Evolutionary conservation across 2,113 vertebrate genomes (phyloP).

Genomic region (Lathamus discolor): DNA sequence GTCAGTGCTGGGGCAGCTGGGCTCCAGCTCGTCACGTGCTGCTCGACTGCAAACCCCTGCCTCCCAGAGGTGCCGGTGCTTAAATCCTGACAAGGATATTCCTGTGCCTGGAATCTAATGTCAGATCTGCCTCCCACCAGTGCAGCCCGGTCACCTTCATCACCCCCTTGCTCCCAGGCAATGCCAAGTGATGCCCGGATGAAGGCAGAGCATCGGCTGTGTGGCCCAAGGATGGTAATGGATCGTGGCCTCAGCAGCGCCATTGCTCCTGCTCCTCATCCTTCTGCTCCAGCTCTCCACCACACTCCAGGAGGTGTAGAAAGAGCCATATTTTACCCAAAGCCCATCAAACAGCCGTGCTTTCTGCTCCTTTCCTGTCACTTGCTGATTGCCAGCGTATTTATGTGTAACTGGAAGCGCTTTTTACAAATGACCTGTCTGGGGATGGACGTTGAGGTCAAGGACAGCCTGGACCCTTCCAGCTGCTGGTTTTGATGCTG

Average conservation of each 20-base stretch:
- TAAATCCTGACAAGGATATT: background rate
- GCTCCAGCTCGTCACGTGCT: background rate
- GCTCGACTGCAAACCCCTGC: background rate
- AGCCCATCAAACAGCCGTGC: background rate
- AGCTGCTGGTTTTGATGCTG: background rate
- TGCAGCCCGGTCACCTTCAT: background rate
- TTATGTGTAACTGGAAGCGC: constrained; percentile 5
- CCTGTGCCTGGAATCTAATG: background rate
- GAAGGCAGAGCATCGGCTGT: background rate
- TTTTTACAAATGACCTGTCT: background rate
- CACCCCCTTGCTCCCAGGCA: background rate
- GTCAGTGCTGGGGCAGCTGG: background rate
- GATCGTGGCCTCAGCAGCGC: background rate
- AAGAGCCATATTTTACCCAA: constrained; percentile 24
- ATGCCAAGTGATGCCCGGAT: background rate
- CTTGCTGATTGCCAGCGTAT: constrained; percentile 10
- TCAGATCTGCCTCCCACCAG: background rate
- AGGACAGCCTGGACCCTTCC: background rate
- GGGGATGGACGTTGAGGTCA: background rate
- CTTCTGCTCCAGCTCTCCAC: background rate
- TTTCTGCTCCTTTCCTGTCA: constrained; percentile 27
- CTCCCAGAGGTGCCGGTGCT: background rate
- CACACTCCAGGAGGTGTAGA: constrained; percentile 3
- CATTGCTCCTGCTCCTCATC: background rate
- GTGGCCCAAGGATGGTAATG: background rate